These are phyloP conservation scores for Apistogramma diplotaenia DNA, from an alignment of 2,113 vertebrate species.

Conservation along the genomic window DNA sequence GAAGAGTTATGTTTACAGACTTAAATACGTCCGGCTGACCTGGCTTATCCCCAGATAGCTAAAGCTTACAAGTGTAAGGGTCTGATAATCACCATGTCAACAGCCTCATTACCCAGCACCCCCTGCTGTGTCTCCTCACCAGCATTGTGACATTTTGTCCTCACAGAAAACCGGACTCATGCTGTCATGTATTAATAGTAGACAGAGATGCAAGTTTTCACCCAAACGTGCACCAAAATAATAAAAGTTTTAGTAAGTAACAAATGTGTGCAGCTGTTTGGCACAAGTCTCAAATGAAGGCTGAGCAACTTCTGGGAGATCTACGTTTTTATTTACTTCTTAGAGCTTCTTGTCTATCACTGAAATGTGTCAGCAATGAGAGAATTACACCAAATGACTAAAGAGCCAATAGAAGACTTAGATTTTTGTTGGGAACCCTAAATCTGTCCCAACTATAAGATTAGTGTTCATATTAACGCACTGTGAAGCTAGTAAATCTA, in stretches of 20 bases:
- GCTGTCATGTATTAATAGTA: constrained; percentile 12
- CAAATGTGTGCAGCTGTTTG: background rate
- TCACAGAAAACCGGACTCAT: constrained; percentile 3
- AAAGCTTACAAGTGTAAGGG: constrained; percentile 17
- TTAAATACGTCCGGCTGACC: constrained; percentile 36
- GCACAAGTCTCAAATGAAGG: background rate
- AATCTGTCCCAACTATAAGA: background rate
- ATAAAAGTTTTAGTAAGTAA: background rate
- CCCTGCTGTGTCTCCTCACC: constrained; percentile 47
- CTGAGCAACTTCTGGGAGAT: background rate
- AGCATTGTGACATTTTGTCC: background rate
- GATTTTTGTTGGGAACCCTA: no score
- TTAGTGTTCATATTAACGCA: no score
- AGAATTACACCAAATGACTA: background rate
- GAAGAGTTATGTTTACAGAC: background rate
- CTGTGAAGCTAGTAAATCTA: background rate
- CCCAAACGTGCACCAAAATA: background rate
- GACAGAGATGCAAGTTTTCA: background rate
- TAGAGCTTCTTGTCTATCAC: background rate
- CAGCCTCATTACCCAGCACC: constrained; percentile 65
- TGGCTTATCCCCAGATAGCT: constrained; percentile 45
- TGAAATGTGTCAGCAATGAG: rapidly evolving
- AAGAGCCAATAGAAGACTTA: background rate
- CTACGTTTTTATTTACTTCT: background rate
- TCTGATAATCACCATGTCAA: constrained; percentile 50